Conservation (phyloP, 1,140 invertebrate species). For the Marisa cornuarietis region DNA sequence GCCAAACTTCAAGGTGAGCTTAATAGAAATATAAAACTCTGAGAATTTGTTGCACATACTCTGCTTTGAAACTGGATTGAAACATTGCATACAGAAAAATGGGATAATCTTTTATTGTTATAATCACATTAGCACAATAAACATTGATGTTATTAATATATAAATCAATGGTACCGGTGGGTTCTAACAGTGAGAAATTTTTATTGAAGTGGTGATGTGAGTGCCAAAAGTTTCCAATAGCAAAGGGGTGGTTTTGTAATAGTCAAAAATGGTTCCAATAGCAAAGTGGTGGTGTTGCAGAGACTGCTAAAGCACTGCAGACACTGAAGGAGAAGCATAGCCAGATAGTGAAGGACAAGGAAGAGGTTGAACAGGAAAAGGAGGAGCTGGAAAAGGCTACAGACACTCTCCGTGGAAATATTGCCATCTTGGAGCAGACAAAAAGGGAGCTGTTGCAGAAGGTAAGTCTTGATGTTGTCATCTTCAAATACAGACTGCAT, state of each 20-base stretch:
- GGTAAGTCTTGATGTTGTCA: conserved; percentile 30
- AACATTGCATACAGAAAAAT: neutral
- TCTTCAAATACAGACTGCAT: neutral
- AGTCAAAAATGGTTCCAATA: neutral
- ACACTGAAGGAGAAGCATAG: conserved; percentile 30
- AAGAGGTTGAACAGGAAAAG: conserved; percentile 48
- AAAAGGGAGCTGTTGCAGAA: conserved; percentile 53
- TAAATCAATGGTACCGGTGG: neutral
- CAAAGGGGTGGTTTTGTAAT: neutral
- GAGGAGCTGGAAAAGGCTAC: conserved; percentile 50
- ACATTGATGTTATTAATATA: neutral
- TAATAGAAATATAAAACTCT: neutral
- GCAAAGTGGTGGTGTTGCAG: conserved; percentile 34
- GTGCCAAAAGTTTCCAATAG: neutral
- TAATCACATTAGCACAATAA: neutral
- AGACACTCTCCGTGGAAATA: conserved; percentile 47
- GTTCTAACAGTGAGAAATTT: no score
- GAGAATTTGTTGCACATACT: no score
- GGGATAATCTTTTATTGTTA: neutral
- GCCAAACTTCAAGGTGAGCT: conserved; percentile 43
- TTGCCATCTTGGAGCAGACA: conserved; percentile 42
- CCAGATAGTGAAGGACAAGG: conserved; percentile 42
- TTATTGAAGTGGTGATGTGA: neutral
- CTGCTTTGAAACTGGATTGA: no score
- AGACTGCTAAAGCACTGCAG: conserved; percentile 35